These are phyloP conservation scores for Saccostrea echinata DNA, from an alignment of 1,140 invertebrate genomes.

Conservation along the genomic window DNA sequence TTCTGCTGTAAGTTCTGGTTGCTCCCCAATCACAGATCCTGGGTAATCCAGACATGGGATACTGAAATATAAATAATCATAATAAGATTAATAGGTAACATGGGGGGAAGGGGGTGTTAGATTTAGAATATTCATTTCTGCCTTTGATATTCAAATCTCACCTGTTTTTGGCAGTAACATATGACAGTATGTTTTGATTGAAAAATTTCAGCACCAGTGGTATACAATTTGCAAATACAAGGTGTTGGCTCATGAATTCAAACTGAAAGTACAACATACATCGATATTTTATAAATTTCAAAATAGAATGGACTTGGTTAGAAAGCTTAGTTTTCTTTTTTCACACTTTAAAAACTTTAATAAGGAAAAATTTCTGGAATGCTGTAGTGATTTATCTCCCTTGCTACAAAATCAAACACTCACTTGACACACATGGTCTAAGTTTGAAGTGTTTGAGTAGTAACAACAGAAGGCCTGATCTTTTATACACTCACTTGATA, in stretches of 20 bases:
- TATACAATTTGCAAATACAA: slow-evolving; percentile 99
- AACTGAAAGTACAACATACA: slow-evolving; percentile 85
- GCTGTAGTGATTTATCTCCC: background rate
- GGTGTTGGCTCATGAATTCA: slow-evolving; percentile 99
- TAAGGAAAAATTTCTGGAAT: background rate
- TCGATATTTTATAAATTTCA: background rate
- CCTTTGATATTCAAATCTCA: slow-evolving; percentile 54
- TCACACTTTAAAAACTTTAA: background rate
- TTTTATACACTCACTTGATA: too few species aligned
- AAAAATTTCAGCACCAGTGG: slow-evolving; percentile 99
- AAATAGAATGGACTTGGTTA: background rate
- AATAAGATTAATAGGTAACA: background rate
- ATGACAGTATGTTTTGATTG: slow-evolving; percentile 98
- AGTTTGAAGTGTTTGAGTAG: slow-evolving; percentile 99
- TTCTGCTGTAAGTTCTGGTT: slow-evolving; percentile 95
- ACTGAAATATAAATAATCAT: slow-evolving; percentile 78
- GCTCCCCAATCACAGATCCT: slow-evolving; percentile 96
- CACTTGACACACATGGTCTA: slow-evolving; percentile 95
- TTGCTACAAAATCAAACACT: background rate
- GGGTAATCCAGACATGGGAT: slow-evolving; percentile 98
- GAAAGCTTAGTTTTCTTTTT: background rate
- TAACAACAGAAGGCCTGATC: slow-evolving; percentile 95
- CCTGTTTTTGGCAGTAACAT: slow-evolving; percentile 97
- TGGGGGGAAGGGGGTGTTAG: too few species aligned
- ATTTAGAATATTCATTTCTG: too few species aligned